Conservation (phyloP, 92 coral and sea anemone genomes). For the Hydrozoanthus gracilis region DNA sequence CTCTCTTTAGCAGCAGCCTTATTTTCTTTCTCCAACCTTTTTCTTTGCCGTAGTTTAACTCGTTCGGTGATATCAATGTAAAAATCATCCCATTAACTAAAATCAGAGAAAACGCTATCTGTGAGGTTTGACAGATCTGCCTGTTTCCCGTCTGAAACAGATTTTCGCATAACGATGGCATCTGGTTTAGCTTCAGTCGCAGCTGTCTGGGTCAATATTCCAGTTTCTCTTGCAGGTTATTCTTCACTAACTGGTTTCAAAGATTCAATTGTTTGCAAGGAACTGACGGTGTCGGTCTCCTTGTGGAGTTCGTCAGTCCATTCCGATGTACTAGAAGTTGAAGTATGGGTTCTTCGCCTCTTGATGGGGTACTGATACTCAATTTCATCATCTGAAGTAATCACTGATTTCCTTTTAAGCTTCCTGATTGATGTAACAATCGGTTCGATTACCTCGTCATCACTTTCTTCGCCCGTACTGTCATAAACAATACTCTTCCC, state of each 20-base stretch:
- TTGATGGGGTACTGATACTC: constrained; percentile 15
- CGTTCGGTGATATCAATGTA: constrained; percentile 29
- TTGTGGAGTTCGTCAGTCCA: neutral
- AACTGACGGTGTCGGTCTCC: neutral
- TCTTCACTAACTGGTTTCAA: neutral
- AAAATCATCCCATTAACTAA: constrained; percentile 19
- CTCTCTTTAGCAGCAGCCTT: neutral
- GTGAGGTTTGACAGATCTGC: neutral
- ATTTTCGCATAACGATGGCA: neutral
- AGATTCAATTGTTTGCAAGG: neutral
- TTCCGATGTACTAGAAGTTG: constrained; percentile 7
- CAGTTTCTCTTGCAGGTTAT: neutral
- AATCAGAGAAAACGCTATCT: constrained; percentile 22
- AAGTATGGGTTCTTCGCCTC: constrained; percentile 31
- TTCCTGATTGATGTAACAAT: constrained; percentile 31
- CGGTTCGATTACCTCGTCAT: constrained; percentile 14
- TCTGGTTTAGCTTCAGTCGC: neutral
- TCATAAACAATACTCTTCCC: constrained; percentile 25
- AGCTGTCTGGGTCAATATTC: neutral
- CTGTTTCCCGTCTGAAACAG: neutral
- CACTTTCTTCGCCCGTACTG: constrained; percentile 44
- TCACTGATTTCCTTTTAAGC: constrained; percentile 36
- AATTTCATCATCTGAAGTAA: constrained; percentile 18
- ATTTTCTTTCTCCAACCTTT: neutral
- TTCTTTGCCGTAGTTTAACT: constrained; percentile 36